These are phyloP conservation scores for Bothrops jararaca DNA, from an alignment of 2,113 vertebrate genomes.

Conservation along the genomic window DNA sequence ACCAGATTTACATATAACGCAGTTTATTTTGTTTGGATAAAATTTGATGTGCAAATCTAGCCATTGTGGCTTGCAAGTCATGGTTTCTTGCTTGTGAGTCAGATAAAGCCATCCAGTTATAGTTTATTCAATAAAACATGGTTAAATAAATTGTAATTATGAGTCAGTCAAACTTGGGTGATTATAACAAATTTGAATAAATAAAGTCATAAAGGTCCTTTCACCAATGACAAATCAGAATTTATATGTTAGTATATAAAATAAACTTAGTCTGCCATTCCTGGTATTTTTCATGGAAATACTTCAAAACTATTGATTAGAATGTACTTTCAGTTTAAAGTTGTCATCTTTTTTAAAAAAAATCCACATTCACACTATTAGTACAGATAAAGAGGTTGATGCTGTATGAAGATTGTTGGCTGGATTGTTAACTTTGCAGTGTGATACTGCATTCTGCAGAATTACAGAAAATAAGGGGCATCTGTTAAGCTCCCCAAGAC, in stretches of 20 bases:
- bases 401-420: neutral
- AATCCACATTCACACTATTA: neutral
- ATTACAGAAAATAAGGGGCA: neutral
- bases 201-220: neutral
- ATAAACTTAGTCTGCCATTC: neutral
- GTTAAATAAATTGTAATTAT: neutral
- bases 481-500: neutral
- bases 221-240: neutral
- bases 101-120: neutral
- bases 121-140: neutral
- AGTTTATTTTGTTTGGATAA: neutral
- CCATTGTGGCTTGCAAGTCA: neutral
- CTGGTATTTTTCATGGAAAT: neutral
- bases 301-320: neutral
- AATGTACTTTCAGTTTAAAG: neutral
- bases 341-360: neutral
- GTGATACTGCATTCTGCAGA: neutral
- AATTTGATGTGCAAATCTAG: neutral
- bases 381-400: neutral
- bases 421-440: neutral
- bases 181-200: neutral
- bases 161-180: neutral
- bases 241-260: neutral
- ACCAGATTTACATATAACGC: neutral
- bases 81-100: neutral